Conservation (phyloP, 2,888 invertebrate species). For the Netelia fuscicornis region DNA sequence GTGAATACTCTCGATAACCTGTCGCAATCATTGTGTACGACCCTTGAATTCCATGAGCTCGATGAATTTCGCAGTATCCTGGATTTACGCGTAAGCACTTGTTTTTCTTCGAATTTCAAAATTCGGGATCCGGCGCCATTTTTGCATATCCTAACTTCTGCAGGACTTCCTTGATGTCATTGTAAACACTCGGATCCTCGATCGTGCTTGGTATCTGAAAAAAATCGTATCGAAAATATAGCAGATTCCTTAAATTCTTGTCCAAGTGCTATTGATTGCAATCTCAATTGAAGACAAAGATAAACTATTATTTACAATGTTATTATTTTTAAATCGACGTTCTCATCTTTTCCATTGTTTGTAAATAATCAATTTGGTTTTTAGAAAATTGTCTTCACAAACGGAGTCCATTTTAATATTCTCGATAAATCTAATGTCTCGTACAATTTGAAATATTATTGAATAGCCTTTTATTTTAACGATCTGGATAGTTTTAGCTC, state of each 20-base stretch:
- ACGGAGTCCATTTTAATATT: too few species aligned
- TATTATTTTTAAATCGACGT: background rate
- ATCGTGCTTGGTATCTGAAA: constrained; percentile 92
- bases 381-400: too few species aligned
- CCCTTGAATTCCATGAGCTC: too few species aligned
- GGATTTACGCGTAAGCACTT: background rate
- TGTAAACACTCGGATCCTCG: constrained; percentile 94
- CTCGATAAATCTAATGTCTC: too few species aligned
- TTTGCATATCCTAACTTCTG: constrained; percentile 92
- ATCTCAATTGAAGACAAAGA: background rate
- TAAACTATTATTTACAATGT: background rate
- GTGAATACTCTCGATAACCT: too few species aligned
- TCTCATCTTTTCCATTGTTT: background rate
- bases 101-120: constrained; percentile 33
- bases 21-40: too few species aligned
- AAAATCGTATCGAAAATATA: background rate
- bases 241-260: background rate
- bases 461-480: too few species aligned
- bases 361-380: background rate
- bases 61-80: too few species aligned
- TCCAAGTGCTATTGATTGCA: background rate
- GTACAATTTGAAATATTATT: too few species aligned
- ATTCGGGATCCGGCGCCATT: constrained; percentile 88
- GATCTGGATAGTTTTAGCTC: too few species aligned
- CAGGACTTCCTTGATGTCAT: constrained; percentile 91